These are phyloP conservation scores for Mesocentrotus franciscanus DNA, from an alignment of 53 echinoderm and acorn worm genomes.

Conservation along the genomic window DNA sequence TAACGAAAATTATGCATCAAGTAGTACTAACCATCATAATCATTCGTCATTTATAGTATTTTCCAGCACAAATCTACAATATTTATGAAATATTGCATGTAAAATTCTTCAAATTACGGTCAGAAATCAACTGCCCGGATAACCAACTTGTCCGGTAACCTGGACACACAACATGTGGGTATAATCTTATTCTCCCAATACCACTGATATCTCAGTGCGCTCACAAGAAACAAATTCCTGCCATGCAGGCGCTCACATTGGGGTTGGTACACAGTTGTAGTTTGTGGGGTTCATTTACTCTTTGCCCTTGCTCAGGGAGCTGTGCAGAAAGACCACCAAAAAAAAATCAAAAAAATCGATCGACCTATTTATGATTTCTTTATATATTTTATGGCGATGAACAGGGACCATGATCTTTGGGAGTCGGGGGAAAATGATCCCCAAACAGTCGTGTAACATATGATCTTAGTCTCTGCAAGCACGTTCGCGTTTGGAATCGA, in stretches of 20 bases:
- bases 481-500: slow-evolving; percentile 27
- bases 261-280: neutral
- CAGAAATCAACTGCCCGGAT: too few species aligned
- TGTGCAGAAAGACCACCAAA: neutral
- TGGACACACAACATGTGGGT: too few species aligned
- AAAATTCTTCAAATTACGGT: too few species aligned
- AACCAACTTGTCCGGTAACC: too few species aligned
- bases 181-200: neutral
- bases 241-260: neutral
- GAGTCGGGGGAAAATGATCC: neutral
- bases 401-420: slow-evolving; percentile 13
- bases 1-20: too few species aligned
- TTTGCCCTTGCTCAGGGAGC: slow-evolving; percentile 27
- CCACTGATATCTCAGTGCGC: neutral
- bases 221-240: neutral
- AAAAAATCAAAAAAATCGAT: slow-evolving; percentile 51
- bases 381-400: neutral
- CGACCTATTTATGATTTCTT: slow-evolving; percentile 47
- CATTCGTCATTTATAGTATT: too few species aligned
- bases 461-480: slow-evolving; percentile 15
- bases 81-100: too few species aligned
- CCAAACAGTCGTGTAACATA: slow-evolving; percentile 24
- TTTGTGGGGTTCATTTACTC: slow-evolving; percentile 3
- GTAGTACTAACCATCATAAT: too few species aligned
- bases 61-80: too few species aligned